Evolutionary conservation across 2,888 invertebrate genomes (phyloP).

Genomic region (Linnaemya tessellans): DNA sequence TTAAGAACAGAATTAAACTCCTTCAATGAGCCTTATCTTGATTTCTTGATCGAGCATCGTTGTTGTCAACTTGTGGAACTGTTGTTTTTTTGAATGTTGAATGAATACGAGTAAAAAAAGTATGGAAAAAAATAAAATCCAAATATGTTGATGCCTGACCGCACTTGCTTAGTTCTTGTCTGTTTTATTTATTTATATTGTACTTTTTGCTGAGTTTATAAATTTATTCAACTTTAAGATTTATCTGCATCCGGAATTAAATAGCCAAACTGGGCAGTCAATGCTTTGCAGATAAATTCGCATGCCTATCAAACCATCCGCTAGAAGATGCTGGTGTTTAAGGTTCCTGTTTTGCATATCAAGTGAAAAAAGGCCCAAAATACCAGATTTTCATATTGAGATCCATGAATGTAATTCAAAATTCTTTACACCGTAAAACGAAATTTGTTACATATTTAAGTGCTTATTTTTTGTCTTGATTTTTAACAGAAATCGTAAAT

Average conservation of each 20-base stretch:
- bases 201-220: slow-evolving; percentile 20
- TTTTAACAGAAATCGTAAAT: too few species aligned
- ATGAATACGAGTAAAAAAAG: slow-evolving; percentile 53
- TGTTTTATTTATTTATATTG: slow-evolving; percentile 12
- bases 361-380: too few species aligned
- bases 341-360: neutral
- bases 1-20: slow-evolving; percentile 52
- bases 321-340: neutral
- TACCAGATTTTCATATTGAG: too few species aligned
- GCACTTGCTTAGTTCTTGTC: slow-evolving; percentile 62
- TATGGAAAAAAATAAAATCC: neutral
- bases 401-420: too few species aligned
- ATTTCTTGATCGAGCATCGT: slow-evolving; percentile 72
- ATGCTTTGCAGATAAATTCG: slow-evolving; percentile 28
- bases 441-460: too few species aligned
- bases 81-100: slow-evolving; percentile 61
- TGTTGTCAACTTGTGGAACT: slow-evolving; percentile 72
- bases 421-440: too few species aligned
- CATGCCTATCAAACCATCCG: neutral
- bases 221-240: slow-evolving; percentile 71
- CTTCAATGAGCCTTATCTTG: slow-evolving; percentile 67
- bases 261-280: slow-evolving; percentile 31
- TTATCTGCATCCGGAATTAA: slow-evolving; percentile 74
- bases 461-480: too few species aligned
- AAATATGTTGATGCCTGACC: slow-evolving; percentile 51